Evolutionary conservation across 2,113 vertebrate species (phyloP).

Genomic region (Pterophyllum scalare): DNA sequence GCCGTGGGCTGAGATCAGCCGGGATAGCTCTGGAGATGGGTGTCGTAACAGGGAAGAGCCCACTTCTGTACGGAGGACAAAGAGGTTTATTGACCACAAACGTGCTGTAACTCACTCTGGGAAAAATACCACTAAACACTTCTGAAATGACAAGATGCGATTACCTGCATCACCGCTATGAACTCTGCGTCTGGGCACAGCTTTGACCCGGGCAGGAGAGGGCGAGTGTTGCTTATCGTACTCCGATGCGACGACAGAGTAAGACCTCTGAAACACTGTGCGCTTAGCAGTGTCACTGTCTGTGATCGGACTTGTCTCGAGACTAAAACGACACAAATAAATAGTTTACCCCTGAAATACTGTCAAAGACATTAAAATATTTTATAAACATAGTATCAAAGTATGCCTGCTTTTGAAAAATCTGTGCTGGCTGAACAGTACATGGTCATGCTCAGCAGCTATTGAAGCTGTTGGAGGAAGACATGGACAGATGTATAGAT

Average conservation of each 20-base stretch:
- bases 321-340: constrained; percentile 73
- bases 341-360: not conserved
- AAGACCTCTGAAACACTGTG: constrained; percentile 97
- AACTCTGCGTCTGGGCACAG: constrained; percentile 94
- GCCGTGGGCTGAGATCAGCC: constrained; percentile 97
- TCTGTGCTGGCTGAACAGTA: not conserved
- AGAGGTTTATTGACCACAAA: not conserved
- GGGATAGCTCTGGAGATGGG: constrained; percentile 97
- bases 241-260: constrained; percentile 97
- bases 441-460: not conserved
- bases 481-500: not conserved
- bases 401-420: too few relatives aligned
- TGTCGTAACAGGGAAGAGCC: constrained; percentile 96
- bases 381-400: not conserved
- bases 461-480: not conserved
- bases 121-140: not conserved
- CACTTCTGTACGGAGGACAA: constrained; percentile 84
- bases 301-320: constrained; percentile 98
- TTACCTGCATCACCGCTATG: constrained; percentile 98
- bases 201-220: constrained; percentile 94
- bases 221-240: constrained; percentile 98
- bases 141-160: not conserved
- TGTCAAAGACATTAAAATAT: not conserved
- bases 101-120: not conserved
- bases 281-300: constrained; percentile 96